Conservation (phyloP, 1,140 invertebrate genomes). For the Lamellibrachia luymesi region DNA sequence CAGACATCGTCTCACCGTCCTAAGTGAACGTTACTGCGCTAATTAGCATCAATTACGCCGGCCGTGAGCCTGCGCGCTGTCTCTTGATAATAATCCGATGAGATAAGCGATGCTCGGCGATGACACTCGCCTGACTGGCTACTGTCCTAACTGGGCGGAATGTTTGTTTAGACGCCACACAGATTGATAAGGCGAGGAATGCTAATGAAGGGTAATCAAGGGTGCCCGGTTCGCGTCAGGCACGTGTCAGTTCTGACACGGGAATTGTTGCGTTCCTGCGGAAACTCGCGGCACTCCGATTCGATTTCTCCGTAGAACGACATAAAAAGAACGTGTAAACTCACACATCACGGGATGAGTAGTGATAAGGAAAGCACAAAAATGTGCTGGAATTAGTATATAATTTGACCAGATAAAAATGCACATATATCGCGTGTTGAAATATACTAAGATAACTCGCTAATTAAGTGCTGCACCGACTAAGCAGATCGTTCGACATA, state of each 20-base stretch:
- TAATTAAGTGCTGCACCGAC: too few species aligned
- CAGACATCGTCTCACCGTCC: neutral
- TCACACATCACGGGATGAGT: too few species aligned
- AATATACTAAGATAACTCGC: too few species aligned
- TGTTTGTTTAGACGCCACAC: neutral
- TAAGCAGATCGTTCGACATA: too few species aligned
- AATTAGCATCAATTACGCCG: neutral
- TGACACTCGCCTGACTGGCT: neutral
- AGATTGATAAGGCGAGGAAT: neutral
- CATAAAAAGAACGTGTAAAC: neutral
- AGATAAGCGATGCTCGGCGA: neutral
- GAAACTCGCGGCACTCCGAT: too few species aligned
- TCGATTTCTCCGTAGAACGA: neutral
- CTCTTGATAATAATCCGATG: neutral
- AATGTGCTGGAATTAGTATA: too few species aligned
- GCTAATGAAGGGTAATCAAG: neutral
- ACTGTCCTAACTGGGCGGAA: neutral
- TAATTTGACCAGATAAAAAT: too few species aligned
- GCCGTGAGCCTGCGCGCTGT: neutral
- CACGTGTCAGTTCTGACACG: neutral
- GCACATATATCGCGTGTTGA: too few species aligned
- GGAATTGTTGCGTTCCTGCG: neutral
- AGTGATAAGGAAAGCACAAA: too few species aligned
- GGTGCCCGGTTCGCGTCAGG: neutral
- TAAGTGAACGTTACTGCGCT: neutral